Evolutionary conservation across 1,140 invertebrate species (phyloP).

Genomic region (Tachypleus tridentatus): DNA sequence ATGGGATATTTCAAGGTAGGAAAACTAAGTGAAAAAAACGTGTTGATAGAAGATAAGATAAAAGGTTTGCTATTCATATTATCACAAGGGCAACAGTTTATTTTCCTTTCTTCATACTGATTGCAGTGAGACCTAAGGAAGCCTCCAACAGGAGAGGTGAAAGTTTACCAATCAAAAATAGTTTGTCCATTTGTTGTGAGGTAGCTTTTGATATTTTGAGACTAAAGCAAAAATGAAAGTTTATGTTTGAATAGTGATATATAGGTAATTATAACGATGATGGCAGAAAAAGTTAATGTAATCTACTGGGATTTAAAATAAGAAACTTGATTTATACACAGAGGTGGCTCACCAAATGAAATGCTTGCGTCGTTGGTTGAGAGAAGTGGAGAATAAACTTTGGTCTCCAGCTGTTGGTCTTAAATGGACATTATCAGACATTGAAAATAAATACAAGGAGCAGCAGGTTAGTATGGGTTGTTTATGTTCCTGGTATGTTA

Average conservation of each 20-base stretch:
- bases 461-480: conserved; percentile 28
- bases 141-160: not conserved
- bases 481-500: too few relatives aligned
- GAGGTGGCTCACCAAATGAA: conserved; percentile 57
- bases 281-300: not conserved
- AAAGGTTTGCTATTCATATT: too few relatives aligned
- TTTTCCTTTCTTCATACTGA: not conserved
- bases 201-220: not conserved
- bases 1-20: conserved; percentile 31
- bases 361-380: conserved; percentile 52
- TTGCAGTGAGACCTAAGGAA: not conserved
- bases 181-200: too few relatives aligned
- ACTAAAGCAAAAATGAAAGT: not conserved
- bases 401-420: conserved; percentile 26
- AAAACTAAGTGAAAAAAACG: too few relatives aligned
- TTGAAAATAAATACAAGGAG: conserved; percentile 30
- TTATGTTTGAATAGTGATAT: not conserved
- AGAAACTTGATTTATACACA: conserved; percentile 27
- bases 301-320: not conserved
- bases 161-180: too few relatives aligned
- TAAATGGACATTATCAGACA: conserved; percentile 28
- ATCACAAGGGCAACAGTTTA: not conserved
- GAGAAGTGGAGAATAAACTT: conserved; percentile 40
- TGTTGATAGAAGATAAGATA: too few relatives aligned
- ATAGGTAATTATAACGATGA: not conserved